phyloP scores from a whole-genome alignment of 2,113 vertebrate species.

The Microcebus griseorufus region DNA sequence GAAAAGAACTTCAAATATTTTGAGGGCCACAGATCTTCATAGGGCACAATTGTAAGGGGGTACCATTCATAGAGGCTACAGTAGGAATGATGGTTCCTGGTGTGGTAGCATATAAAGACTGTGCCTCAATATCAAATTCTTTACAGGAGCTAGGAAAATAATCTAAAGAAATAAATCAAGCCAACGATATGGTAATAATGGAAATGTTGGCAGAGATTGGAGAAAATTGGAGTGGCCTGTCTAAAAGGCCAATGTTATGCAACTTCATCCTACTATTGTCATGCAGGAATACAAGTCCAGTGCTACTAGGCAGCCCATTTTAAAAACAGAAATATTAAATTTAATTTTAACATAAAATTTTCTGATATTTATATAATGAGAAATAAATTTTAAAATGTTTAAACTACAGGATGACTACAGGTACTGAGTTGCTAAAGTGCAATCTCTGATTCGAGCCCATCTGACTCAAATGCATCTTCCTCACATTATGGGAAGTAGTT shows the following conservation, averaged over 20 bases:
- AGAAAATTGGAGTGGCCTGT: neutral
- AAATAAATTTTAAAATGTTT: neutral
- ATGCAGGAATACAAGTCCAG: neutral
- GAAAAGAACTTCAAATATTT: neutral
- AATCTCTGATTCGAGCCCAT: neutral
- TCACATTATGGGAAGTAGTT: neutral
- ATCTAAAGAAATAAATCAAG: neutral
- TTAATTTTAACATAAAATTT: neutral
- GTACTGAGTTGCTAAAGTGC: neutral
- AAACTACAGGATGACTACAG: neutral
- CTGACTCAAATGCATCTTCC: neutral
- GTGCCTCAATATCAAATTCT: neutral
- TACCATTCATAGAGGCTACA: neutral
- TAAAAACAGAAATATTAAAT: neutral
- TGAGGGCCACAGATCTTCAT: neutral
- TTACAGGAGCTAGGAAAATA: neutral
- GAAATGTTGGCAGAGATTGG: neutral
- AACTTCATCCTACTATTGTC: neutral
- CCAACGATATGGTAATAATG: neutral
- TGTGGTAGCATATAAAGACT: neutral
- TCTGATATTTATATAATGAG: neutral
- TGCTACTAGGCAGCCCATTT: neutral
- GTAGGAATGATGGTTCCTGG: neutral
- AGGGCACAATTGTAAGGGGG: neutral
- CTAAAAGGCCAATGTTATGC: neutral